These are phyloP conservation scores for Oegoconia quadripuncta DNA, from an alignment of 2,888 invertebrate species.

Conservation along the genomic window DNA sequence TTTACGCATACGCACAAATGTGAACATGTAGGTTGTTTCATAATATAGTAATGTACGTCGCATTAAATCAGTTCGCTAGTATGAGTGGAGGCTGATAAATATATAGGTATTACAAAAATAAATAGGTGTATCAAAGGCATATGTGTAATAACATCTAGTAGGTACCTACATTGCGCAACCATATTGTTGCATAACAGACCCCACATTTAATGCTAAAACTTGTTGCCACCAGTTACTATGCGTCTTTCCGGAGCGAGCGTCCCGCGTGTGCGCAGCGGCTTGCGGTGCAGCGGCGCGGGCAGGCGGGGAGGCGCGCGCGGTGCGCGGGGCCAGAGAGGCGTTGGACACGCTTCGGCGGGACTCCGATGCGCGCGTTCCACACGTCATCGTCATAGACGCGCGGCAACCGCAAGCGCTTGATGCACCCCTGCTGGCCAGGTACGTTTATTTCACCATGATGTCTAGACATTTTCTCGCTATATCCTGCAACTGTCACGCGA, in stretches of 20 bases:
- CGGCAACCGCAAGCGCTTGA: constrained; percentile 79
- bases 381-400: constrained; percentile 83
- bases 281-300: constrained; percentile 80
- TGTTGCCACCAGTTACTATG: constrained; percentile 80
- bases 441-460: constrained; percentile 23
- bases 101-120: too few species aligned
- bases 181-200: too few species aligned
- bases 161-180: too few species aligned
- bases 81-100: too few species aligned
- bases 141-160: too few species aligned
- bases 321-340: constrained; percentile 76
- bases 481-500: not conserved
- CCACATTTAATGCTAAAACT: not conserved
- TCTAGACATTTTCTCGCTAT: too few species aligned
- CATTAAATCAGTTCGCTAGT: too few species aligned
- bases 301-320: constrained; percentile 79
- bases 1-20: too few species aligned
- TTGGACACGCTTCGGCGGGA: constrained; percentile 71
- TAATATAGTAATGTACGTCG: too few species aligned
- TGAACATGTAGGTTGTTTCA: too few species aligned
- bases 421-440: constrained; percentile 83
- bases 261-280: constrained; percentile 83
- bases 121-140: too few species aligned
- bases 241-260: constrained; percentile 83
- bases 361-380: constrained; percentile 73